Conservation (phyloP, 2,797 vertebrate species). For the Chrosomus eos region DNA sequence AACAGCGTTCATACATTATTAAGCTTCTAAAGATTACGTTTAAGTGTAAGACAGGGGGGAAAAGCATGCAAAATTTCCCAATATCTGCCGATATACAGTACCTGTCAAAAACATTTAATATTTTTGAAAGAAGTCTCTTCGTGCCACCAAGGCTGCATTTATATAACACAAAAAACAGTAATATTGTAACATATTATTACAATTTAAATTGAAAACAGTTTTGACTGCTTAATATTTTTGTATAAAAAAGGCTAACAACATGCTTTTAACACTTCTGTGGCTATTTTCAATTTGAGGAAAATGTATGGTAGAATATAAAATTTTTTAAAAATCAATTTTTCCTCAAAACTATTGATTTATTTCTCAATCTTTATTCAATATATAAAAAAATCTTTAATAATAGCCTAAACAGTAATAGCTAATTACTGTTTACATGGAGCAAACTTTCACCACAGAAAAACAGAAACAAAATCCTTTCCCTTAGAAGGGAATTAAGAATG, state of each 20-base stretch:
- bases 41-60: too few relatives aligned
- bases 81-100: background rate
- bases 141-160: background rate
- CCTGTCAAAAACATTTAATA: background rate
- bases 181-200: background rate
- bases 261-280: background rate
- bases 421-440: too few relatives aligned
- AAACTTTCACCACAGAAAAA: too few relatives aligned
- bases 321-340: background rate
- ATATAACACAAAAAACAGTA: background rate
- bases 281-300: background rate
- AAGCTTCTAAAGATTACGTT: background rate
- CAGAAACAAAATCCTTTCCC: too few relatives aligned
- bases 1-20: background rate
- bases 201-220: background rate
- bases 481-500: too few relatives aligned
- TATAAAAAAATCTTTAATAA: background rate
- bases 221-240: background rate
- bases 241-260: too few relatives aligned
- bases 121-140: background rate
- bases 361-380: background rate
- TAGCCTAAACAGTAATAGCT: background rate
- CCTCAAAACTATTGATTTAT: background rate
- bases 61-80: background rate
- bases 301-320: background rate